Base-by-base conservation (phyloP, 2,113 vertebrate species). In the Lontra canadensis region DNA sequence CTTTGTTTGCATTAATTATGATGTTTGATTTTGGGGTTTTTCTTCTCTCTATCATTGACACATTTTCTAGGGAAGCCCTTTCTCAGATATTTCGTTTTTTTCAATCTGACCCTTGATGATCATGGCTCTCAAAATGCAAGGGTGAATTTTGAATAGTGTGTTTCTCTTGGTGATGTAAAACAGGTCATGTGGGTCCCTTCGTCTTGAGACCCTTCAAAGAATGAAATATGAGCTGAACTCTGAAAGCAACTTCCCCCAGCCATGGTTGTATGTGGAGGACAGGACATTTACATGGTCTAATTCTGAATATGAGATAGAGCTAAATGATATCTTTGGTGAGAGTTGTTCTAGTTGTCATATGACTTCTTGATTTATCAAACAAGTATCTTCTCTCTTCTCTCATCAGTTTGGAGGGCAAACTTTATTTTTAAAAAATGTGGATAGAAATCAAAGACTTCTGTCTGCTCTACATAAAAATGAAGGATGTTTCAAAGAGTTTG, bases 51-150 rank as follows among this genome's bases (percentile, higher is more conserved):
- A n/a, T 82, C 95, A 96, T 85, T 81, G 90, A 49, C 36, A 0
- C 0, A 39, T 76, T 96, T 82, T 86, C 14, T 29, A 36, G 69
- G 59, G 23, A 94, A 94, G 36, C 0, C 0, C 0, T 96, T 90
- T 96, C 67, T 76, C 76, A 97, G 79, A 42, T 94, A 96, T 95
- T 97, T 97, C 92, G 61, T 97, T 98, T 98, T 98, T 78, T 93
- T 63, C 67, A 36, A 2, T 85, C 31, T 78, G 80, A 4, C 31
- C 49, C 36, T 78, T 44, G 57, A 34, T 44, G 65, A 52, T 83
- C 26, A 39, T 13, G 49, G 21, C 1, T 63, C n/a, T 92, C 20
- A 82, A 63, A 97, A 91, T 44, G 5, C 49, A 89, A 79, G 47
- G 74, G 29, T 97, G 79, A 9, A 63, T 83, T 88, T 92, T 57